Evolutionary conservation across 2,113 vertebrate genomes (phyloP).

Genomic region (Cynoglossus semilaevis): DNA sequence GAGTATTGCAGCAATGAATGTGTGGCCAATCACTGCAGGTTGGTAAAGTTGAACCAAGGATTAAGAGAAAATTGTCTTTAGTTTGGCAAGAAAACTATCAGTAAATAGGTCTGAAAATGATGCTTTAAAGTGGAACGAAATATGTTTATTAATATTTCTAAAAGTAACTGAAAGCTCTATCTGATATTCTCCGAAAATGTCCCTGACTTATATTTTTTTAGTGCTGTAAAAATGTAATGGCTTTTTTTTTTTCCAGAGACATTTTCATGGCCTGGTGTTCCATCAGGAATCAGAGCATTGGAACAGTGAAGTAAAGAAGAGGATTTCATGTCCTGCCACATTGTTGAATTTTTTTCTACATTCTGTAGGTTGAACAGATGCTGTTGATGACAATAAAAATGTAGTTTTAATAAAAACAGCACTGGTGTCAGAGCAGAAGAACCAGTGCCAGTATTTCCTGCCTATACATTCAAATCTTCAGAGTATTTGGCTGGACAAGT

Average conservation of each 20-base stretch:
- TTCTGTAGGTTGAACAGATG: conserved; percentile 14
- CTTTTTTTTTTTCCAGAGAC: conserved; percentile 51
- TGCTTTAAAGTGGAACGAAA: no score
- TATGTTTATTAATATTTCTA: no score
- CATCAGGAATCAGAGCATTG: conserved; percentile 63
- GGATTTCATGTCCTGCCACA: not conserved
- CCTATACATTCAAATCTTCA: no score
- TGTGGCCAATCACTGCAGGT: conserved; percentile 91
- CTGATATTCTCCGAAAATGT: no score
- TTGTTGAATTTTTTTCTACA: not conserved
- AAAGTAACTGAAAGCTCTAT: no score
- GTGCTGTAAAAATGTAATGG: not conserved
- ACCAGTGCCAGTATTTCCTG: no score
- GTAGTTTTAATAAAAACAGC: not conserved
- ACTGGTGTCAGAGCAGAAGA: not conserved
- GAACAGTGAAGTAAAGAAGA: conserved; percentile 63
- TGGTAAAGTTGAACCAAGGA: not conserved
- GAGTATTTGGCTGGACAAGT: no score
- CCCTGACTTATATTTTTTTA: not conserved
- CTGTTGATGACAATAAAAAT: conserved; percentile 2
- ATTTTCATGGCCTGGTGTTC: conserved; percentile 74
- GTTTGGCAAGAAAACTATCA: no score
- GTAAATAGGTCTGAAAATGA: no score
- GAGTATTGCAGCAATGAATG: conserved; percentile 94
- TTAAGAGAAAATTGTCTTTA: no score